Percentiles rank a stretch among this genome's conserved stretches.
Conservation (phyloP, 2,797 vertebrate genomes). For the Telmatherina bonti region DNA sequence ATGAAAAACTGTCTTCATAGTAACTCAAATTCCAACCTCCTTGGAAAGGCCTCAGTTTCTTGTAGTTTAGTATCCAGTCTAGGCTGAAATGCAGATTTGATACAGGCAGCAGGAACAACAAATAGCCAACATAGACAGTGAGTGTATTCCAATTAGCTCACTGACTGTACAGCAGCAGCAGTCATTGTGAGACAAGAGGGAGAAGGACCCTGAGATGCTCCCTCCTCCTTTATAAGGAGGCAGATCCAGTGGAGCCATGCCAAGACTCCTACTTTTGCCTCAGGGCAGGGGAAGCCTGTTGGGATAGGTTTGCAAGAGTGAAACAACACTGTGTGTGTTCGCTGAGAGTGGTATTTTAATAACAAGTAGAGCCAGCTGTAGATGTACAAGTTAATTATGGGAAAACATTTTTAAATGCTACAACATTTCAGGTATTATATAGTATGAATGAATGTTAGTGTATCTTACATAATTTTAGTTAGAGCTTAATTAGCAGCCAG, state of each 20-base stretch:
- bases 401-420: constrained; percentile 11
- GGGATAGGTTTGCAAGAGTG: constrained; percentile 41
- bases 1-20: not conserved
- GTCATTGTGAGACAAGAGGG: constrained; percentile 60
- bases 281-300: constrained; percentile 52
- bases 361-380: constrained; percentile 12
- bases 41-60: constrained; percentile 17
- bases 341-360: constrained; percentile 33
- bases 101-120: constrained; percentile 19
- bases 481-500: not conserved
- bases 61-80: constrained; percentile 17
- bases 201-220: constrained; percentile 58
- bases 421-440: constrained; percentile 22
- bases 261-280: constrained; percentile 59
- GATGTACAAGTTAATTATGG: not conserved
- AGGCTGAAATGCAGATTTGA: constrained; percentile 14
- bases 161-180: constrained; percentile 38
- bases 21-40: constrained; percentile 50
- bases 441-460: constrained; percentile 20
- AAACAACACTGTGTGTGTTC: constrained; percentile 34
- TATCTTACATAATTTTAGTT: constrained; percentile 9
- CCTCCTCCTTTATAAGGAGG: constrained; percentile 82
- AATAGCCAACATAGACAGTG: constrained; percentile 11
- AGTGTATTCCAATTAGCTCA: constrained; percentile 53
- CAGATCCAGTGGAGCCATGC: constrained; percentile 52